Evolutionary conservation across 2,888 invertebrate species (phyloP).

Genomic region (Limnephilus rhombicus): DNA sequence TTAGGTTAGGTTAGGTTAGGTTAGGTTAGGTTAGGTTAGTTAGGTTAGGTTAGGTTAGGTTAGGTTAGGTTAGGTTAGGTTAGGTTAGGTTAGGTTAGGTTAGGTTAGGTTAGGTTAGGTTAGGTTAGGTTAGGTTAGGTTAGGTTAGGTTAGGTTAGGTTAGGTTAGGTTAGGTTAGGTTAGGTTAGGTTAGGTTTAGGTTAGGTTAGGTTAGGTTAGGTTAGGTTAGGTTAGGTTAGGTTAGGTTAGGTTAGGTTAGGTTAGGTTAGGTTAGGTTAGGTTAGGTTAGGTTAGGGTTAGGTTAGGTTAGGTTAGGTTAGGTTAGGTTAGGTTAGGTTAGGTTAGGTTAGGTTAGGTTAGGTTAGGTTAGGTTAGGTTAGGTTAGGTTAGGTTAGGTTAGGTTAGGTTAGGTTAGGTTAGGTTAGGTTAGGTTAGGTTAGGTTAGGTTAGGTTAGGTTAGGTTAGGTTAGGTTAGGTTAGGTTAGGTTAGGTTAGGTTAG

Average conservation of each 20-base stretch:
- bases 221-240: constrained; percentile 60
- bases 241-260: constrained; percentile 60
- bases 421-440: too few relatives aligned
- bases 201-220: constrained; percentile 53
- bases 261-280: constrained; percentile 64
- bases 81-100: constrained; percentile 3
- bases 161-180: constrained; percentile 13
- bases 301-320: constrained; percentile 65
- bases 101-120: constrained; percentile 1
- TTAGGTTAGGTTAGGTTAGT: constrained; percentile 55
- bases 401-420: constrained; percentile 64
- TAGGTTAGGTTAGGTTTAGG: constrained; percentile 57
- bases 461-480: constrained; percentile 64
- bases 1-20: constrained; percentile 43
- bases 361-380: constrained; percentile 64
- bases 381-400: constrained; percentile 64
- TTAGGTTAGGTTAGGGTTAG: constrained; percentile 54
- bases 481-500: constrained; percentile 65
- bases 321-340: constrained; percentile 63
- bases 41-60: constrained; percentile 57
- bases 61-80: constrained; percentile 40
- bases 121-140: constrained; percentile 1
- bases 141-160: neutral
- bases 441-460: constrained; percentile 64
- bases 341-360: constrained; percentile 66